Conservation (phyloP, 2,113 vertebrate species). For the Rhinolophus sinicus region DNA sequence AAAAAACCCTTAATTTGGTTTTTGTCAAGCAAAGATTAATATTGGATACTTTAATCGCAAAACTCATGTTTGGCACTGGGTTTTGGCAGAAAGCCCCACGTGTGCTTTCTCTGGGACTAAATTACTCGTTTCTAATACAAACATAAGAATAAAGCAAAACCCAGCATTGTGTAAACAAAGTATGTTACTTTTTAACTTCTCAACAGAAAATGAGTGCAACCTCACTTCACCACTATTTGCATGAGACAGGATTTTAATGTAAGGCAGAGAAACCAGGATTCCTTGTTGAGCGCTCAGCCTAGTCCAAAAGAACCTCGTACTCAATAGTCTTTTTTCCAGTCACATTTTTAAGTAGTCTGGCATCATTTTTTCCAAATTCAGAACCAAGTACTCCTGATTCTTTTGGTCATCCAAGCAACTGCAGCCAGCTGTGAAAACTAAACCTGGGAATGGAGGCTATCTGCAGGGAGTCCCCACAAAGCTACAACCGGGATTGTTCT, state of each 20-base stretch:
- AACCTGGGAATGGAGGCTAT: neutral
- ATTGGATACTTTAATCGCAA: constrained; percentile 55
- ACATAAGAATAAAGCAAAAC: constrained; percentile 66
- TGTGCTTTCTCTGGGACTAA: constrained; percentile 58
- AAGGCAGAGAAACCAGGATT: constrained; percentile 23
- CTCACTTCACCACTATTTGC: neutral
- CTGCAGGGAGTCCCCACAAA: neutral
- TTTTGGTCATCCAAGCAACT: constrained; percentile 77
- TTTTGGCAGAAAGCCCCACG: constrained; percentile 38
- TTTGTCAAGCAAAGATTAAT: constrained; percentile 60
- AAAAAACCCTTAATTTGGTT: neutral
- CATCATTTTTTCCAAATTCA: constrained; percentile 67
- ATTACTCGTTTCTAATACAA: constrained; percentile 73
- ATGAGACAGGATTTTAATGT: neutral
- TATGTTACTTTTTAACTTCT: constrained; percentile 58
- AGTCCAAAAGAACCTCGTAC: neutral
- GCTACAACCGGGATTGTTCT: neutral
- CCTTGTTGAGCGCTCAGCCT: neutral
- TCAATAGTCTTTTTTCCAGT: constrained; percentile 65
- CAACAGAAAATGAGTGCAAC: constrained; percentile 4
- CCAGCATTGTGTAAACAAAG: constrained; percentile 62
- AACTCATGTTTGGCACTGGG: constrained; percentile 56
- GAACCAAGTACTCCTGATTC: constrained; percentile 59
- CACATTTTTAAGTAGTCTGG: neutral
- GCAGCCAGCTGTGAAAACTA: constrained; percentile 80